These are phyloP conservation scores for Nesoenas mayeri DNA, from an alignment of 2,113 vertebrate species.

Conservation along the genomic window DNA sequence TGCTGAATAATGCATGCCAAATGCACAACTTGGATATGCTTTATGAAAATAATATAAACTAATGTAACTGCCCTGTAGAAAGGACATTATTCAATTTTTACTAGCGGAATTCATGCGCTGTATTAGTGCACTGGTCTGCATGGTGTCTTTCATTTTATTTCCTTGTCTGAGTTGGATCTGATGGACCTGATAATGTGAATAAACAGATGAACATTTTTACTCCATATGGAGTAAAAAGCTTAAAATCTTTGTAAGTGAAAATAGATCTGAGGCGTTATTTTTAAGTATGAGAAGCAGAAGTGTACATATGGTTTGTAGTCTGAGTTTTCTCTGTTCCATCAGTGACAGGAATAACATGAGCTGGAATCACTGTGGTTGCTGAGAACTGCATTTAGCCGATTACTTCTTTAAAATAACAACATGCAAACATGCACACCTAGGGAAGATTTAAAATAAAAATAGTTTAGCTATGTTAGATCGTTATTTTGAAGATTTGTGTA, in stretches of 20 bases:
- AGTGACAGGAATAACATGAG: background rate
- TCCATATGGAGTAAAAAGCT: background rate
- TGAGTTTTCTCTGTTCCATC: background rate
- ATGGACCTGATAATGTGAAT: background rate
- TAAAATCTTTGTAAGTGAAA: background rate
- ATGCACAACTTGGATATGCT: slow-evolving; percentile 18
- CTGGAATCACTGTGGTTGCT: background rate
- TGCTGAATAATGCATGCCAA: slow-evolving; percentile 13
- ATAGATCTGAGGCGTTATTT: background rate
- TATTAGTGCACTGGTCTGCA: background rate
- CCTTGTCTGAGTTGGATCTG: background rate
- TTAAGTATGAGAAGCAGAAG: background rate
- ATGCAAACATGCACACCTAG: background rate
- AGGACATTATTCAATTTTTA: background rate
- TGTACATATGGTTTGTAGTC: background rate
- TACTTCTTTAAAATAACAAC: background rate
- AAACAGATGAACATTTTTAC: background rate
- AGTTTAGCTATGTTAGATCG: background rate
- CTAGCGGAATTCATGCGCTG: background rate
- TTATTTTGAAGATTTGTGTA: background rate
- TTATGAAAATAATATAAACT: background rate
- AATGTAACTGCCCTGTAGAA: background rate
- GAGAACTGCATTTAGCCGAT: background rate
- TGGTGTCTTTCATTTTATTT: background rate
- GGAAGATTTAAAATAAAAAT: background rate